A percentile compares a stretch with the other conserved stretches of the same genome.
These are phyloP conservation scores for Prorops nasuta DNA, from an alignment of 1,140 invertebrate genomes.

Conservation along the genomic window DNA sequence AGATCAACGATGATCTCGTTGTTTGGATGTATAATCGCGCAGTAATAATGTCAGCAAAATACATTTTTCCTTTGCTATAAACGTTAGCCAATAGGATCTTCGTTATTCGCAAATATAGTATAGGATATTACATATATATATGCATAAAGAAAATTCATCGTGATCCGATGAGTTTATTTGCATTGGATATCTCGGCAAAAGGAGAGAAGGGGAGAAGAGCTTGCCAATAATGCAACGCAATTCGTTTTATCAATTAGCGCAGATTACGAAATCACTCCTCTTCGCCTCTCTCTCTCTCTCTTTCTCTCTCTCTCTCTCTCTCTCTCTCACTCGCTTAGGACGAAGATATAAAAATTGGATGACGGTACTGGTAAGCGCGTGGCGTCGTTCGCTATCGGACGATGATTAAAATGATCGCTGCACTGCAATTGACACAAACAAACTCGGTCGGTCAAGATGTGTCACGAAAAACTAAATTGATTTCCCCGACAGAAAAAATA, in stretches of 20 bases:
- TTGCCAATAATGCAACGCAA: not conserved
- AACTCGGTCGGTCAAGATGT: too few relatives aligned
- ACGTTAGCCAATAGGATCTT: not conserved
- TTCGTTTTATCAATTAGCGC: not conserved
- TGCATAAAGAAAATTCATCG: too few relatives aligned
- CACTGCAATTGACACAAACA: too few relatives aligned
- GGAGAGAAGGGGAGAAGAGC: not conserved
- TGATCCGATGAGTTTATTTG: too few relatives aligned
- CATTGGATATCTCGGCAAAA: not conserved
- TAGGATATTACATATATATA: too few relatives aligned
- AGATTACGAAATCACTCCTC: not conserved
- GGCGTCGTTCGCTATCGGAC: conserved; percentile 1
- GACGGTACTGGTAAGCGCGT: not conserved
- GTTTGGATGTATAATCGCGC: too few relatives aligned
- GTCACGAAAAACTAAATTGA: too few relatives aligned
- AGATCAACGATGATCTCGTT: too few relatives aligned
- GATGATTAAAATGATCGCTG: not conserved
- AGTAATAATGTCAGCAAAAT: too few relatives aligned
- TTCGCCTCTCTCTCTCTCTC: not conserved
- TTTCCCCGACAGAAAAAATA: too few relatives aligned
- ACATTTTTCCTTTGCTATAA: not conserved
- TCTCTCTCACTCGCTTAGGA: not conserved
- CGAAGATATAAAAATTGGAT: not conserved
- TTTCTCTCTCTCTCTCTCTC: not conserved
- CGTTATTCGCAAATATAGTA: not conserved